Conservation (phyloP, 2,797 vertebrate species). For the Eutrigla gurnardus region DNA sequence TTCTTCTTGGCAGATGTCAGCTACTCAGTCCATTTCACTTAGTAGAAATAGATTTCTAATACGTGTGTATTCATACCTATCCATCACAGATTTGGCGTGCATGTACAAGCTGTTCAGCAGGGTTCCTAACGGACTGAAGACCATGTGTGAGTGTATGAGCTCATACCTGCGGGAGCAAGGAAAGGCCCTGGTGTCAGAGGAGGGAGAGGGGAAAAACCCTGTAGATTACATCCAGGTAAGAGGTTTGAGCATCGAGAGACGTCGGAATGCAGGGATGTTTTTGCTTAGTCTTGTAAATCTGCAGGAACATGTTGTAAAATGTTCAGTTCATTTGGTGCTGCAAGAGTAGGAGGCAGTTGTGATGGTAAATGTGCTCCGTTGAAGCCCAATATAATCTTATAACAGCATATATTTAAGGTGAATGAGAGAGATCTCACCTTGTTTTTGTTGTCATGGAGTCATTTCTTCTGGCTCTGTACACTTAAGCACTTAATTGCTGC, state of each 20-base stretch:
- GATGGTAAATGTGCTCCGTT: background rate
- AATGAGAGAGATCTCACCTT: conserved; percentile 5
- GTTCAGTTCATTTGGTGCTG: background rate
- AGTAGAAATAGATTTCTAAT: conserved; percentile 14
- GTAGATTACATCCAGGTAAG: conserved; percentile 97
- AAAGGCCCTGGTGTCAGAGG: conserved; percentile 96
- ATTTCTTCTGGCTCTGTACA: conserved; percentile 8
- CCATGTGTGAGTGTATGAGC: conserved; percentile 99
- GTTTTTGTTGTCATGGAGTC: conserved; percentile 5
- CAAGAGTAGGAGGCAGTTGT: background rate
- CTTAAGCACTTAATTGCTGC: conserved; percentile 9
- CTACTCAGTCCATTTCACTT: conserved; percentile 10
- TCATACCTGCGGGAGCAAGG: conserved; percentile 96
- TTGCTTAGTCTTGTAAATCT: background rate
- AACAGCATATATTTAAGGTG: background rate
- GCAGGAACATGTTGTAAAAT: background rate
- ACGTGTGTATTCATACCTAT: conserved; percentile 42
- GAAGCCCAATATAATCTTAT: background rate
- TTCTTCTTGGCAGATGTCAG: conserved; percentile 11
- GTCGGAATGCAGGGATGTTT: background rate
- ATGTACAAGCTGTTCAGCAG: conserved; percentile 99
- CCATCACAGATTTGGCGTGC: conserved; percentile 91
- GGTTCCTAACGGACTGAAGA: conserved; percentile 97
- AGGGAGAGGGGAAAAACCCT: conserved; percentile 97
- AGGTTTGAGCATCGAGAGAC: background rate